Evolutionary conservation across 2,888 invertebrate genomes (phyloP), one percentile per base, ranked within the genome.

Genomic region (Caenorhabditis parvicauda): DNA sequence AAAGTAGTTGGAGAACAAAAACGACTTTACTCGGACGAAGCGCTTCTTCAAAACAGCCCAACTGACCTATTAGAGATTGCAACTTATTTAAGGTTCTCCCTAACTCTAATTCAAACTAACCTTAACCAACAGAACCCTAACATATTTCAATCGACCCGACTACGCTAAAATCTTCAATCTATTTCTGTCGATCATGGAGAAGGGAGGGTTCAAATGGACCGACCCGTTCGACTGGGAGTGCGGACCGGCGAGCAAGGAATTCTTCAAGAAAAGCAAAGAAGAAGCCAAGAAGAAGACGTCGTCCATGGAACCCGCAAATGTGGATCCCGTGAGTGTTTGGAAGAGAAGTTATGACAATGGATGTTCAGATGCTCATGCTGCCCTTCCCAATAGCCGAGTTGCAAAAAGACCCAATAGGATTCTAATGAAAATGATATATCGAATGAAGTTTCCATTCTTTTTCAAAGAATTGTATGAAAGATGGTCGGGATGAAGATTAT

Each of bases 171-270:
- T 71, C 38, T 67, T 56, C 47, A 48, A 43, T 32, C 28, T 58
- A 2, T 48, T 71, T 25, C 50, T 48, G 14, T 57, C 60, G 5
- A 46, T 65, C 3, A 66, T 68, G 66, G 54, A 53, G 25, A 44
- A 43, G 9, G 67, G 59, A 9, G 45, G 49, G 27, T 70, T 63
- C 54, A 65, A 65, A 39, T 57, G 64, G 59, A 48, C 51, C 12
- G 68, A 67, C 43, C 55, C 59, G 2, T 70, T 57, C 50, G 66
- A 68, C 39, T 70, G 70, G 67, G 63, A 63, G 12, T 19, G 12
- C 6, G 6, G 7, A 17, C n/a, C 9, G 41, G 41, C 9, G 53
- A 55, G n/a, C 37, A 32, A n/a, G 50, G 48, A 2, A 37, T 47
- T 24, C 19, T 24, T 17, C n/a, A 46, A 46, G 22, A 32, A 38